Evolutionary conservation across 2,113 vertebrate genomes (phyloP).

Genomic region (Microtus richardsoni): DNA sequence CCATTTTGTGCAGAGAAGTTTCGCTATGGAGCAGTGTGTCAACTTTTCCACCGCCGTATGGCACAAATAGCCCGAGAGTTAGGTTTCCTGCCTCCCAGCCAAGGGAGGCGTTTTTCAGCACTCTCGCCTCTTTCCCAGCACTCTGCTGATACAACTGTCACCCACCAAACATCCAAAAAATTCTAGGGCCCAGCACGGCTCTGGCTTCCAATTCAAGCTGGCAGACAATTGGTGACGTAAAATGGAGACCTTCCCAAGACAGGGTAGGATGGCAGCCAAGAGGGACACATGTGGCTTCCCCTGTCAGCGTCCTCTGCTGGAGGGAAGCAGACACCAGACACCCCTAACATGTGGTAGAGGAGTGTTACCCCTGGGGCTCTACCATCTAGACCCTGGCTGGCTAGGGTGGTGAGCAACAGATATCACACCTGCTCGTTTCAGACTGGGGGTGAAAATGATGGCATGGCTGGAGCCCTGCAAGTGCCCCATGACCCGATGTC

Average conservation of each 20-base stretch:
- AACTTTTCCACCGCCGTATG: conserved; percentile 36
- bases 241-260: conserved; percentile 51
- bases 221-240: conserved; percentile 27
- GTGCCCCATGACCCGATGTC: neutral
- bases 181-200: conserved; percentile 28
- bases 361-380: neutral
- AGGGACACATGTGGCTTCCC: neutral
- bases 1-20: conserved; percentile 43
- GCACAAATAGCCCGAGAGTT: conserved; percentile 42
- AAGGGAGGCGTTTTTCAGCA: conserved; percentile 61
- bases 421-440: neutral
- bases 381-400: neutral
- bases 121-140: conserved; percentile 46
- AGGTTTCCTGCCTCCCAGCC: conserved; percentile 56
- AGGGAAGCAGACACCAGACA: neutral
- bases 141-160: conserved; percentile 59
- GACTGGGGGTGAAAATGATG: neutral
- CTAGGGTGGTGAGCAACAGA: neutral
- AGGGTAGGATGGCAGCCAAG: neutral
- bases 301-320: conserved; percentile 1
- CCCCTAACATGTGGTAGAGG: neutral
- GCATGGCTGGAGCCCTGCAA: neutral
- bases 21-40: neutral
- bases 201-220: conserved; percentile 71
- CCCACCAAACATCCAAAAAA: conserved; percentile 60